Conservation (phyloP, 2,797 vertebrate species). For the Molossus alvarezi region DNA sequence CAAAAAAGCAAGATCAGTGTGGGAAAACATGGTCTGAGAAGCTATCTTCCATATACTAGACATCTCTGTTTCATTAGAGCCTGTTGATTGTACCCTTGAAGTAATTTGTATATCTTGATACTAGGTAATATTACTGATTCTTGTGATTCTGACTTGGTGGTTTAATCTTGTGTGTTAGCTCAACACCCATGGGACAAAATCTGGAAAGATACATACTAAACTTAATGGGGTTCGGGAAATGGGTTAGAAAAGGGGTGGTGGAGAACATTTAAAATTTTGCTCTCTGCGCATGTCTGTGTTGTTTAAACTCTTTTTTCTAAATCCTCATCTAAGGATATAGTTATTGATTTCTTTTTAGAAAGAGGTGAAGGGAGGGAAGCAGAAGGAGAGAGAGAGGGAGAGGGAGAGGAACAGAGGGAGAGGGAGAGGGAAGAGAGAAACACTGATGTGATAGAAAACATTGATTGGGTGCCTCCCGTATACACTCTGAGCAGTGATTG, state of each 20-base stretch:
- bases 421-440: neutral
- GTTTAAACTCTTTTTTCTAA: neutral
- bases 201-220: slow-evolving; percentile 37
- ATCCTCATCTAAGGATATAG: neutral
- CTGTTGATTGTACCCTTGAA: neutral
- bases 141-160: neutral
- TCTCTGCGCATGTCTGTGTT: neutral
- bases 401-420: neutral
- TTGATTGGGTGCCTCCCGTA: neutral
- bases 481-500: neutral
- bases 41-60: neutral
- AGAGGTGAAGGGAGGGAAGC: neutral
- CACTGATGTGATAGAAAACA: no score
- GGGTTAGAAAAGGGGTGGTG: neutral
- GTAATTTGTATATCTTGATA: neutral
- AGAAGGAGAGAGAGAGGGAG: neutral
- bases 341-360: neutral
- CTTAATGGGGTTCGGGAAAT: neutral
- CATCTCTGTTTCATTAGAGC: neutral
- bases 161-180: neutral
- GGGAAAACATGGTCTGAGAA: neutral
- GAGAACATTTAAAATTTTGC: slow-evolving; percentile 7
- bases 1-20: neutral
- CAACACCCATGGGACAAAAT: neutral
- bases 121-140: neutral